A percentile compares a stretch with the other conserved stretches of the same genome.
Conservation (phyloP, 2,113 vertebrate species). For the Rallus limicola region DNA sequence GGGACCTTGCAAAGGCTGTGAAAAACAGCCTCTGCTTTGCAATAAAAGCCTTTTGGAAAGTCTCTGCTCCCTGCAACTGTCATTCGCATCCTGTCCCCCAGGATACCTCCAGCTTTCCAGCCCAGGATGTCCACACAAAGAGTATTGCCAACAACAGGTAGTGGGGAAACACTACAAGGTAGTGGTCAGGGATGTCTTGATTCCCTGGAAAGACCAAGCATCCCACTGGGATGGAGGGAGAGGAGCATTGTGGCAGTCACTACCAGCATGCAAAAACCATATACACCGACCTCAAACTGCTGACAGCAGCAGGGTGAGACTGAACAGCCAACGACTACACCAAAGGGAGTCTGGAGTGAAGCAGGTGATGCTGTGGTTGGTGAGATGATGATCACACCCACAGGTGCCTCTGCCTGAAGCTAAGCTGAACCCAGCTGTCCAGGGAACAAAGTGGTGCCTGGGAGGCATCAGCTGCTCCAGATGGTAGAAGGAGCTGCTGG, state of each 20-base stretch:
- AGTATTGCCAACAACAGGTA: neutral
- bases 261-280: neutral
- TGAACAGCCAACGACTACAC: neutral
- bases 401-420: neutral
- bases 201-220: neutral
- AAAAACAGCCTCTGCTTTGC: neutral
- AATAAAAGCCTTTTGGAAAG: neutral
- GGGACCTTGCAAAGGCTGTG: neutral
- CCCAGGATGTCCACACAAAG: neutral
- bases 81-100: neutral
- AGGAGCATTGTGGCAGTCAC: neutral
- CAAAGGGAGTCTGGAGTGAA: neutral
- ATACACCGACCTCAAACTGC: neutral
- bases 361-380: neutral
- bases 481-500: neutral
- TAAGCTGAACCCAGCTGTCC: neutral
- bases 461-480: constrained; percentile 1
- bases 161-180: neutral
- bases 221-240: neutral
- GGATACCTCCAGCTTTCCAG: neutral
- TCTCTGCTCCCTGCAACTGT: neutral
- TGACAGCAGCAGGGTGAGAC: neutral
- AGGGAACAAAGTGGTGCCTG: neutral
- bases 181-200: neutral
- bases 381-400: neutral